These are phyloP conservation scores for Malurus elegans DNA, from an alignment of 2,113 vertebrate species.

Conservation along the genomic window DNA sequence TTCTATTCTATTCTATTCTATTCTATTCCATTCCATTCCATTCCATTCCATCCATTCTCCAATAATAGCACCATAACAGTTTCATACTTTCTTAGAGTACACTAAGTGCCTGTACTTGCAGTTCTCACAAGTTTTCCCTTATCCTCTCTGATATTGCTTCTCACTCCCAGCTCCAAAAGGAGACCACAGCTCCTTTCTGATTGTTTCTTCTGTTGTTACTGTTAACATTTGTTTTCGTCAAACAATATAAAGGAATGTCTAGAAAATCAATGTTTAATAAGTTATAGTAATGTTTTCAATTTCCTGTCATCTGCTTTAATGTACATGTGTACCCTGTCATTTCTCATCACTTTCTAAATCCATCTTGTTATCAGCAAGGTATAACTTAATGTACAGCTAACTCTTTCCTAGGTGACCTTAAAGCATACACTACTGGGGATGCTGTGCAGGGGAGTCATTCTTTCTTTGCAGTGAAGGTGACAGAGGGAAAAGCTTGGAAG, in stretches of 20 bases:
- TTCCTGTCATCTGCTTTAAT: slow-evolving; percentile 64
- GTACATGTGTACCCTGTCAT: slow-evolving; percentile 55
- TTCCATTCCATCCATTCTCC: neutral
- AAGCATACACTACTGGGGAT: neutral
- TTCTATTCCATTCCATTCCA: too few relatives aligned
- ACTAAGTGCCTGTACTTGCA: neutral
- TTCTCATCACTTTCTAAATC: slow-evolving; percentile 64
- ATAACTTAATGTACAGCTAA: slow-evolving; percentile 64
- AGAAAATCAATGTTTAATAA: slow-evolving; percentile 73
- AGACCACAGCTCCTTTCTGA: neutral
- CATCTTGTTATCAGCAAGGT: slow-evolving; percentile 65
- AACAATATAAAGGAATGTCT: slow-evolving; percentile 59
- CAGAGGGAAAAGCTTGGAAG: neutral
- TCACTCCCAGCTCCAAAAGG: neutral
- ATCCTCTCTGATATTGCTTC: neutral
- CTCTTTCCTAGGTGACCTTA: slow-evolving; percentile 61
- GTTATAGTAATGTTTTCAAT: slow-evolving; percentile 68
- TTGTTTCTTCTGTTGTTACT: slow-evolving; percentile 23
- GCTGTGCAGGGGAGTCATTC: neutral
- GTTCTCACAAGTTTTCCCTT: neutral
- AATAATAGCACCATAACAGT: neutral
- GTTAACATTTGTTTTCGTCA: slow-evolving; percentile 62
- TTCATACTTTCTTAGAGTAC: neutral
- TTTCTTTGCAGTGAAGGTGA: slow-evolving; percentile 35
- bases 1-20: neutral